phyloP scores from a whole-genome alignment of 2,797 vertebrate species.

The Sebastes variabilis region DNA sequence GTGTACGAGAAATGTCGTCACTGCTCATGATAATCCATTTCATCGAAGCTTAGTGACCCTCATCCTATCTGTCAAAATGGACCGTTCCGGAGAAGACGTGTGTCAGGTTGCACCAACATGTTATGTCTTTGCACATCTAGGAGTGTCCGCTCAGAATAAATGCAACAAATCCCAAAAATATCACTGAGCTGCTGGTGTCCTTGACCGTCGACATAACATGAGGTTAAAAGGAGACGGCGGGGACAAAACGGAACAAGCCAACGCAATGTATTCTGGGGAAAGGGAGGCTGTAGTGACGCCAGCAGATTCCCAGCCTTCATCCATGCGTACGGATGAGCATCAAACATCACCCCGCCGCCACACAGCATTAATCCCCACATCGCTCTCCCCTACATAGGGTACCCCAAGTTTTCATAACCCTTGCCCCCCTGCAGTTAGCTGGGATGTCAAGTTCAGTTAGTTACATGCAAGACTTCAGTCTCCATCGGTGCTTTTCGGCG shows the following conservation, averaged over 20 bases:
- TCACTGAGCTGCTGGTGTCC: background rate
- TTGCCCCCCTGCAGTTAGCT: background rate
- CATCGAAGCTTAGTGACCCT: background rate
- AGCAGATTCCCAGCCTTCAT: conserved; percentile 79
- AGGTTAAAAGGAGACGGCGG: background rate
- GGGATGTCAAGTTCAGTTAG: conserved; percentile 31
- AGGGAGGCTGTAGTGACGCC: conserved; percentile 54
- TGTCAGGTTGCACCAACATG: background rate
- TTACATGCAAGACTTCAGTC: background rate
- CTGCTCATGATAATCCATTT: background rate
- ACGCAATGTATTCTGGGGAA: conserved; percentile 62
- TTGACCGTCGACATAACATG: conserved; percentile 7
- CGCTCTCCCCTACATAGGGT: conserved; percentile 5
- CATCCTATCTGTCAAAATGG: background rate
- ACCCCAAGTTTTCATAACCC: conserved; percentile 37
- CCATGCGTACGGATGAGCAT: conserved; percentile 68
- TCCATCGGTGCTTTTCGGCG: background rate
- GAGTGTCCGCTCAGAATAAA: background rate
- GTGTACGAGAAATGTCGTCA: background rate
- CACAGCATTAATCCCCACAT: conserved; percentile 55
- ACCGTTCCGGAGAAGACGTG: background rate
- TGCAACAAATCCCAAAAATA: background rate
- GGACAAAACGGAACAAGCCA: background rate
- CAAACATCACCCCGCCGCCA: conserved; percentile 50
- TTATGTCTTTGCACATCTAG: background rate